Base-by-base conservation (phyloP, 2,888 invertebrate genomes). In the Machimus rusticus region DNA sequence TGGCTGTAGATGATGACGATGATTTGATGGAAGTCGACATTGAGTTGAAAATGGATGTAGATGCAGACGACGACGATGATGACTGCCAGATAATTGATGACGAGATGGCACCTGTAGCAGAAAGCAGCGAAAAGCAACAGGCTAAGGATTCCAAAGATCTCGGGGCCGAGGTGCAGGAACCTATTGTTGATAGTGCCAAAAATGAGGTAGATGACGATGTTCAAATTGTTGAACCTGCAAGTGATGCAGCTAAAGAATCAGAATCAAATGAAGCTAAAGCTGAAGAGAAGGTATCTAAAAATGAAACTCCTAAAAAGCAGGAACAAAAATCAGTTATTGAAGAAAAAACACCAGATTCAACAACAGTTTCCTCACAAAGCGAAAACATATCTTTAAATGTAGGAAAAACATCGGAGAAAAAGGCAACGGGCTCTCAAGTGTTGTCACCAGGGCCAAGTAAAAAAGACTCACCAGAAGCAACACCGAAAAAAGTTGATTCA, bases 131-230 rank as follows among this genome's bases (percentile, higher is more conserved):
- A 5, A 79, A 78, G 19, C 28, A 9, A 0, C 16, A 6, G 81
- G 66, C 9, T 87, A 66, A 89, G 31, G 87, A 87, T 43, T 78
- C 86, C 39, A 46, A 74, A 19, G 87, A 87, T n/a, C 85, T 88
- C 5, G 86, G 79, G 19, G 86, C 88, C 9, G 88, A 86, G 79
- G 79, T 87, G 23, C 66, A 66, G 12, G 66, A 66, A 23, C 12
- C 66, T 12, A 66, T 66, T 28, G 76, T 76, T 37, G 76, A 76
- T 66, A 66, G 66, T 76, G 76, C 34, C 76, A 76, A 34, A 76
- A 76, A 76, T 1, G 39, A 76, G 16, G 31, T 31, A 16, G 43
- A 16, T 16, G 34, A 76, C 28, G 28, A 31, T 9, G 43, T 76
- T 28, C 37, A 86, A 28, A 46, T 79, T 4, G n/a, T 79, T 5